These are phyloP conservation scores for Phaonia tiefii DNA, from an alignment of 2,888 invertebrate species.

Conservation along the genomic window DNA sequence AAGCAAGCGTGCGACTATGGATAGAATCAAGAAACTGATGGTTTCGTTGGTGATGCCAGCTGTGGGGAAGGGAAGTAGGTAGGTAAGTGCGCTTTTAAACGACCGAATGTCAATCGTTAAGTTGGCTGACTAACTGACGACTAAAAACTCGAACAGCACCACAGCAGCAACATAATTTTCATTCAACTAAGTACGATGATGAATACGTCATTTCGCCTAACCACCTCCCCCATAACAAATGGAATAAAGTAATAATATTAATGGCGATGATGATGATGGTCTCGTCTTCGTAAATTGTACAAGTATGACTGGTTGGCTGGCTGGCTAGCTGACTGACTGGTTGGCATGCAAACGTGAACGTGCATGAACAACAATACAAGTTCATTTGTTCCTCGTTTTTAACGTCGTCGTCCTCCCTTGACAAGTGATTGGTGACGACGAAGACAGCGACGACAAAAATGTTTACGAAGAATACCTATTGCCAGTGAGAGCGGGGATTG, in stretches of 20 bases:
- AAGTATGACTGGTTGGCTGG: conserved; percentile 28
- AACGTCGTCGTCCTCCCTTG: background rate
- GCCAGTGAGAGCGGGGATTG: background rate
- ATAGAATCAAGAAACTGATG: background rate
- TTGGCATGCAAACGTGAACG: conserved; percentile 49
- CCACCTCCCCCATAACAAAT: no score
- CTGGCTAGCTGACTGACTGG: conserved; percentile 23
- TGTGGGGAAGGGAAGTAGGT: background rate
- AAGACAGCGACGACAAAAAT: conserved; percentile 14
- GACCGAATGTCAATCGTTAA: background rate
- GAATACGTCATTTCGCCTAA: conserved; percentile 68
- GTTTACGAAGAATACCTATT: conserved; percentile 9
- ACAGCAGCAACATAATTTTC: conserved; percentile 66
- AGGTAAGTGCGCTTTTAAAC: background rate
- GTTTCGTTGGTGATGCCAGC: background rate
- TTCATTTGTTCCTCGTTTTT: conserved; percentile 25
- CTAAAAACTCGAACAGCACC: conserved; percentile 1
- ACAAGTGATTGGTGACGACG: conserved; percentile 4
- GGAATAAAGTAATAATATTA: conserved; percentile 55
- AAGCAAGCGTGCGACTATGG: background rate
- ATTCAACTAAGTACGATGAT: conserved; percentile 66
- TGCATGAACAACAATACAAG: conserved; percentile 41
- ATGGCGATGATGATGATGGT: conserved; percentile 36
- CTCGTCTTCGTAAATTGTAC: conserved; percentile 39
- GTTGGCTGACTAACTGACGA: conserved; percentile 1